A percentile compares a stretch with the other conserved stretches of the same genome.
Conservation (phyloP, 35 echinoderm and acorn worm genomes). For the Chiridota heheva region DNA sequence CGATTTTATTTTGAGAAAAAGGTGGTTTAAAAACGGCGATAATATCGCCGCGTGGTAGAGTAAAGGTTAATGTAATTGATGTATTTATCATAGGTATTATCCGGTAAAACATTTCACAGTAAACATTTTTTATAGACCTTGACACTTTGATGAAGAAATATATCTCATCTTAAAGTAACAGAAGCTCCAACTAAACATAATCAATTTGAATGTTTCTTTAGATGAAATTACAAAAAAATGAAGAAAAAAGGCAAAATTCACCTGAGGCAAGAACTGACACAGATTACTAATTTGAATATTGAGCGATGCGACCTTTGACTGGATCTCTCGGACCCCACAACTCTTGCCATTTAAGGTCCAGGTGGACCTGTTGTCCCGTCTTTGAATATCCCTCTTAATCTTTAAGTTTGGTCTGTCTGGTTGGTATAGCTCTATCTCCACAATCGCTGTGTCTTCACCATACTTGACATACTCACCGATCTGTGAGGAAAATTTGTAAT, state of each 20-base stretch:
- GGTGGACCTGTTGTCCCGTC: conserved; percentile 63
- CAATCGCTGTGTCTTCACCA: conserved; percentile 66
- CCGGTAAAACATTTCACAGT: too few relatives aligned
- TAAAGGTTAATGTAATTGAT: too few relatives aligned
- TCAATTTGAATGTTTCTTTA: too few relatives aligned
- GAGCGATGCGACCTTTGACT: conserved; percentile 46
- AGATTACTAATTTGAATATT: conserved; percentile 91
- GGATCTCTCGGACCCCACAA: conserved; percentile 42
- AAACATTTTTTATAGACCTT: too few relatives aligned
- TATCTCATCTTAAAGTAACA: too few relatives aligned
- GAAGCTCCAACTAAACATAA: too few relatives aligned
- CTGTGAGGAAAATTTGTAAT: conserved; percentile 44
- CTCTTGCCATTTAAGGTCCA: conserved; percentile 52
- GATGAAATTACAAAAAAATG: too few relatives aligned
- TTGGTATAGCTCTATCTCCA: conserved; percentile 85
- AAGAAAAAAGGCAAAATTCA: conserved; percentile 12
- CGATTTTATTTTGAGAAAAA: too few relatives aligned
- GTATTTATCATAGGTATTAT: too few relatives aligned
- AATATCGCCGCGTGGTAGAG: too few relatives aligned
- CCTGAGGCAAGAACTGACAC: conserved; percentile 97
- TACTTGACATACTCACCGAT: conserved; percentile 97
- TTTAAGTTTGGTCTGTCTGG: conserved; percentile 40
- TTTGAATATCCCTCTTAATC: conserved; percentile 64
- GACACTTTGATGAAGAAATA: too few relatives aligned
- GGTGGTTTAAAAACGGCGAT: too few relatives aligned